Base-by-base conservation (phyloP, 2,797 vertebrate genomes). In the Mus caroli region DNA sequence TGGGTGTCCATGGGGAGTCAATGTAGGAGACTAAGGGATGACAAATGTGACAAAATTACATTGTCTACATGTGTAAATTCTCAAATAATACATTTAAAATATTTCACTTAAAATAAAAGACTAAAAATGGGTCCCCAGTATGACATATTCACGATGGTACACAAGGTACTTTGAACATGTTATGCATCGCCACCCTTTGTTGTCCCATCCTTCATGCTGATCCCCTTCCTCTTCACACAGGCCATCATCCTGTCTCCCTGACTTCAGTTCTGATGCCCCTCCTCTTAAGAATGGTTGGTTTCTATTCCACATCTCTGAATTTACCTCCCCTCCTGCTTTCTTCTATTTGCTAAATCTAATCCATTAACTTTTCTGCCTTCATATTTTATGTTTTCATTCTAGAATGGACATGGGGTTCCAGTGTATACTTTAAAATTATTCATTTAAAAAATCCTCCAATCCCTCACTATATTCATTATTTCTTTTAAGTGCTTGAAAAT, bases 361-460 rank as follows among this genome's bases (percentile, higher is more conserved):
- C 37, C 31, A 26, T 60, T 69, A 26, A 20, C 6, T 62, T 46
- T n/a, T 94, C 67, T 31, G 75, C 56, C 46, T 75, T 75, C 6
- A 2, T n/a, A 60, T 77, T 88, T 89, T 87, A 67, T 19, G 87
- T 69, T 83, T 76, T 46, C 43, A 9, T 86, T 94, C n/a, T 60
- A 64, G 4, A 84, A 56, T 88, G 62, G 28, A n/a, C 80, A 22
- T 37, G 78, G 64, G 28, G 56, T 67, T 94, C 22, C 73, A 43
- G n/a, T 94, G 52, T 50, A 28, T 64, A 77, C 34, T 90, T 86
- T 84, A 40, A 73, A 82, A 80, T 91, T 84, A n/a, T 88, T 46
- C 76, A 12, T 19, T 92, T 60, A 31, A 75, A 75, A 73, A 73
- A 62, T 85, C 58, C 43, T 73, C 58, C 67, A 82, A 6, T 64